These are phyloP conservation scores for Rambutsinella grinnellia DNA, from an alignment of 2,888 invertebrate genomes.

Conservation along the genomic window DNA sequence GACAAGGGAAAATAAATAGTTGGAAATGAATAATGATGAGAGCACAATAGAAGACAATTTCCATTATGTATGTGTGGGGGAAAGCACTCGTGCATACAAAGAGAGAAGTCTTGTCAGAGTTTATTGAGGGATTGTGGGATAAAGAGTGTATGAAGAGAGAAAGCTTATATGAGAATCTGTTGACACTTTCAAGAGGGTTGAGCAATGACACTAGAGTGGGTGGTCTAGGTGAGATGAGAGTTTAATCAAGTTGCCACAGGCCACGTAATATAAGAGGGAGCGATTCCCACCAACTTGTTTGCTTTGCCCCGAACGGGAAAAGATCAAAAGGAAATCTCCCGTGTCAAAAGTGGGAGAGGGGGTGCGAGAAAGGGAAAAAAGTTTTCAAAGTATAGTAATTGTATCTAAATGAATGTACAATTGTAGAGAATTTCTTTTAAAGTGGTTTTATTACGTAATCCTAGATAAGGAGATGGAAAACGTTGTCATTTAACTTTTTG, in stretches of 20 bases:
- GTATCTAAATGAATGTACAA: background rate
- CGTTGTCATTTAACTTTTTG: slow-evolving; percentile 38
- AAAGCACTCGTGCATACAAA: slow-evolving; percentile 33
- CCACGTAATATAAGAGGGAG: slow-evolving; percentile 6
- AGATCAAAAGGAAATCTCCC: slow-evolving; percentile 60
- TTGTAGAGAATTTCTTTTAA: no score
- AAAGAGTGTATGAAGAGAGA: slow-evolving; percentile 18
- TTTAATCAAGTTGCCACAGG: slow-evolving; percentile 53
- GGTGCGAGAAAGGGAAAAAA: background rate
- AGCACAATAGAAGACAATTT: background rate
- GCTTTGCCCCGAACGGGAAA: slow-evolving; percentile 61
- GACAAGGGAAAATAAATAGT: background rate
- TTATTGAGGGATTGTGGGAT: slow-evolving; percentile 19
- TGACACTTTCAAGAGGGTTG: slow-evolving; percentile 9
- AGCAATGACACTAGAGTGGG: background rate
- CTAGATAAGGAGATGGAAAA: background rate
- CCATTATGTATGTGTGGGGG: background rate
- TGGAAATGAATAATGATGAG: background rate
- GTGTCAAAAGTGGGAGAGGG: background rate
- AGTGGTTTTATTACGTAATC: background rate
- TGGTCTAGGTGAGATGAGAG: slow-evolving; percentile 13
- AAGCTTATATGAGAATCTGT: slow-evolving; percentile 15
- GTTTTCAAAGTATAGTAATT: background rate
- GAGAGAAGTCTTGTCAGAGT: background rate
- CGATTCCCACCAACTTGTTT: slow-evolving; percentile 55